Percentiles rank a stretch among this genome's conserved stretches.
Evolutionary conservation across 2,888 invertebrate genomes (phyloP).

Genomic region (Gari tellinella): DNA sequence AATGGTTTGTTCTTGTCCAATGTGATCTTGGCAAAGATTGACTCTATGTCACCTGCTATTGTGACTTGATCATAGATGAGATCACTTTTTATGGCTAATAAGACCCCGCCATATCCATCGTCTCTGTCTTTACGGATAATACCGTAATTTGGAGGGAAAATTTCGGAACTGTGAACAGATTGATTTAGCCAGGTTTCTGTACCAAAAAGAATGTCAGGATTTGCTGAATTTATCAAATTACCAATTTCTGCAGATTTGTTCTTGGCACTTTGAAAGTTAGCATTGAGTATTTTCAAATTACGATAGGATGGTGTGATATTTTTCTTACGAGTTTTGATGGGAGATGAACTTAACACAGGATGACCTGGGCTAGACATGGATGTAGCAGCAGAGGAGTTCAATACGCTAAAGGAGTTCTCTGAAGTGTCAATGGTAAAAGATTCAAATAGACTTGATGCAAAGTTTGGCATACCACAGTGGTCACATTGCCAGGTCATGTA

Average conservation of each 20-base stretch:
- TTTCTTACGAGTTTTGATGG: neutral
- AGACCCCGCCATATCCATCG: no score
- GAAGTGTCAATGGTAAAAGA: neutral
- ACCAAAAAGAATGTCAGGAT: slow-evolving; percentile 22
- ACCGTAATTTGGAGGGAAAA: slow-evolving; percentile 16
- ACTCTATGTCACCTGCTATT: slow-evolving; percentile 4
- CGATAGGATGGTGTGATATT: neutral
- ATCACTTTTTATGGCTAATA: slow-evolving; percentile 4
- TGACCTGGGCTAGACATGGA: neutral
- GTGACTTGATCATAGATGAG: slow-evolving; percentile 10
- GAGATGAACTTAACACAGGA: neutral
- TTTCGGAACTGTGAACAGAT: slow-evolving; percentile 8
- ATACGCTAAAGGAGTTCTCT: neutral
- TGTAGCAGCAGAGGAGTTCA: neutral
- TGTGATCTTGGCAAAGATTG: slow-evolving; percentile 8
- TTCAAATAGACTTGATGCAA: neutral
- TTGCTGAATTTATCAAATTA: slow-evolving; percentile 12
- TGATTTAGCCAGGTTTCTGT: slow-evolving; percentile 27
- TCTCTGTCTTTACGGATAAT: slow-evolving; percentile 20
- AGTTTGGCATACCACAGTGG: neutral
- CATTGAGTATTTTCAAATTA: neutral
- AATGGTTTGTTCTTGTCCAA: slow-evolving; percentile 12
- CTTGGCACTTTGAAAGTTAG: slow-evolving; percentile 22
- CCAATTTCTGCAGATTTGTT: slow-evolving; percentile 10
- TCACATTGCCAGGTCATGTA: no score